phyloP scores from a whole-genome alignment of 2,113 vertebrate genomes.

The Scomber colias region DNA sequence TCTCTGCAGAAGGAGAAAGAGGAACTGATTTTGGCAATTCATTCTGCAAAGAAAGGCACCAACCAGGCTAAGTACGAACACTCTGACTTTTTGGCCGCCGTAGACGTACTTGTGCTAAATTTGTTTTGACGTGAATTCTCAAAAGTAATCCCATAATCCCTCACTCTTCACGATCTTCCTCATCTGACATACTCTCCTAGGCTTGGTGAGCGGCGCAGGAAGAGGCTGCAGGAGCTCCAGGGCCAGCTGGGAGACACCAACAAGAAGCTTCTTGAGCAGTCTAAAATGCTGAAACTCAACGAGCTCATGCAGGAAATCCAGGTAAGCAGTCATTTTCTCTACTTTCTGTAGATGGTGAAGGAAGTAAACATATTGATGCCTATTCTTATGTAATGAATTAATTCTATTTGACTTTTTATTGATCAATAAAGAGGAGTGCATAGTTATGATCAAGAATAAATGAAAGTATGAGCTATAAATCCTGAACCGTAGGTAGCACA shows the following conservation, averaged over 20 bases:
- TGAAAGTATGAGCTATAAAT: background rate
- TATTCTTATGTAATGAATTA: background rate
- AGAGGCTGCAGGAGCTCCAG: slow-evolving; percentile 94
- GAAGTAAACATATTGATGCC: background rate
- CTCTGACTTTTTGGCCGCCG: background rate
- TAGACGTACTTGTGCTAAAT: background rate
- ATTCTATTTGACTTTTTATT: background rate
- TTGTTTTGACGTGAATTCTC: background rate
- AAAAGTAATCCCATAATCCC: background rate
- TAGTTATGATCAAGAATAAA: too few relatives aligned
- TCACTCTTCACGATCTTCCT: background rate
- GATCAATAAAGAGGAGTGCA: too few relatives aligned
- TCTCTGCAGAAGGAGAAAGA: slow-evolving; percentile 94
- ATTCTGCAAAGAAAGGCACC: slow-evolving; percentile 92
- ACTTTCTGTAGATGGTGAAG: background rate
- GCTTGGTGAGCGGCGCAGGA: slow-evolving; percentile 93
- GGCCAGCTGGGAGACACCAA: slow-evolving; percentile 91
- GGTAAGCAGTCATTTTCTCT: slow-evolving; percentile 74
- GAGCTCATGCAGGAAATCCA: slow-evolving; percentile 95
- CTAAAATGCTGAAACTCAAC: slow-evolving; percentile 94
- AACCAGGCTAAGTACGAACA: slow-evolving; percentile 94
- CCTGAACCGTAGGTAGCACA: background rate
- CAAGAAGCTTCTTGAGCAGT: slow-evolving; percentile 93
- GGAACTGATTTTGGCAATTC: slow-evolving; percentile 88
- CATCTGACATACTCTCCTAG: slow-evolving; percentile 72